A percentile compares a stretch with the other conserved stretches of the same genome.
These are phyloP conservation scores for Lepidocyrtinus sp. DNA, from an alignment of 2,888 invertebrate species.

Conservation along the genomic window DNA sequence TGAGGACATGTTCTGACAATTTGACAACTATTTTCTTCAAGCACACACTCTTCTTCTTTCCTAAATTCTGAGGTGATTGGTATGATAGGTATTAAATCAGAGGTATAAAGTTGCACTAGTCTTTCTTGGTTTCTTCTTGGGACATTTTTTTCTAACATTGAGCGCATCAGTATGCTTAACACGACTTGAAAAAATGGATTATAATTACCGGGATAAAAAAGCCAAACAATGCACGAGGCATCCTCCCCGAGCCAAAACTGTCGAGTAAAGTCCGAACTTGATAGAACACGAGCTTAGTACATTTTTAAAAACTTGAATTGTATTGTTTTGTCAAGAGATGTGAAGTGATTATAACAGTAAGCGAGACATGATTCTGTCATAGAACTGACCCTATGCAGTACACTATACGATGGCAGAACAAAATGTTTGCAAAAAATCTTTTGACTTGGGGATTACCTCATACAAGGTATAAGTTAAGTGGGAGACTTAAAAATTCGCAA, in stretches of 20 bases:
- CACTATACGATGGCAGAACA: too few species aligned
- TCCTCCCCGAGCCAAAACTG: background rate
- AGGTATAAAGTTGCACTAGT: background rate
- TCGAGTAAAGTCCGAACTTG: background rate
- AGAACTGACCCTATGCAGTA: background rate
- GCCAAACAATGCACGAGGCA: background rate
- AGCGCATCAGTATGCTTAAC: background rate
- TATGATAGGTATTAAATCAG: background rate
- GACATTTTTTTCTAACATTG: background rate
- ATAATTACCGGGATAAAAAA: background rate
- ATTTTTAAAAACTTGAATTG: background rate
- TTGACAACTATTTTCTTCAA: background rate
- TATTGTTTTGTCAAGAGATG: background rate
- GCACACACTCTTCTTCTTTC: background rate
- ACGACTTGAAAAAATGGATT: background rate
- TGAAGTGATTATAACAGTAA: background rate
- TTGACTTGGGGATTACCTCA: background rate
- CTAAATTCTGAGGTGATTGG: background rate
- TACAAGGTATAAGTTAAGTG: too few species aligned
- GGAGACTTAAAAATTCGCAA: background rate
- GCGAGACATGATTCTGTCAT: background rate
- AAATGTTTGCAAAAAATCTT: background rate
- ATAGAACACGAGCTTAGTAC: background rate
- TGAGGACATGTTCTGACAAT: background rate
- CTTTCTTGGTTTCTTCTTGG: too few species aligned